phyloP scores from a whole-genome alignment of 2,797 vertebrate species.

The Pseudochromis fuscus region DNA sequence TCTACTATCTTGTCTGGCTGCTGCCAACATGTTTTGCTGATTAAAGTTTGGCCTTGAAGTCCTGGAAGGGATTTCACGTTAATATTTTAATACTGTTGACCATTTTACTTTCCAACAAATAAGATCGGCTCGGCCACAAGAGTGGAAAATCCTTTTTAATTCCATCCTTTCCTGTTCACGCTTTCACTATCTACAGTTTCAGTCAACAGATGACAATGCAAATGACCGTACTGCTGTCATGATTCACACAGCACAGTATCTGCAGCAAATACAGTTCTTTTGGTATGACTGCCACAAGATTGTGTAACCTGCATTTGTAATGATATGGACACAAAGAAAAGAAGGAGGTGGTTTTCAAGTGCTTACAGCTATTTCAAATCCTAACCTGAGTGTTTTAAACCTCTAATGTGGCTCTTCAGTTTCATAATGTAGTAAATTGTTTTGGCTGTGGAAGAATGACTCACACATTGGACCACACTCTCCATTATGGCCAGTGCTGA shows the following conservation, averaged over 20 bases:
- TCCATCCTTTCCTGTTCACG: slow-evolving; percentile 24
- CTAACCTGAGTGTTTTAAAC: slow-evolving; percentile 30
- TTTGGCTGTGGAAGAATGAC: slow-evolving; percentile 27
- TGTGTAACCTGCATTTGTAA: slow-evolving; percentile 5
- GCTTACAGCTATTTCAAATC: slow-evolving; percentile 27
- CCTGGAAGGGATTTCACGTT: slow-evolving; percentile 60
- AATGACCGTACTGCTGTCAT: slow-evolving; percentile 31
- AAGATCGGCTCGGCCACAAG: slow-evolving; percentile 57
- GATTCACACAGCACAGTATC: not conserved
- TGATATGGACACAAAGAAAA: slow-evolving; percentile 3
- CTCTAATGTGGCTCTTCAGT: slow-evolving; percentile 35
- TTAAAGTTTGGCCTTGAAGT: slow-evolving; percentile 68
- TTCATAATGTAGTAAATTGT: slow-evolving; percentile 48
- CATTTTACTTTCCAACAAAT: slow-evolving; percentile 58
- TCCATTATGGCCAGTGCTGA: slow-evolving; percentile 35
- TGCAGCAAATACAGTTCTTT: slow-evolving; percentile 8
- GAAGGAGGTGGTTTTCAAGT: slow-evolving; percentile 19
- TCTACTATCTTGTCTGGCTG: slow-evolving; percentile 44
- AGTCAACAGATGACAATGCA: slow-evolving; percentile 31
- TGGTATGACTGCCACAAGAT: slow-evolving; percentile 16
- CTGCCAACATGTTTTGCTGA: slow-evolving; percentile 65
- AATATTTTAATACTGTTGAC: slow-evolving; percentile 75
- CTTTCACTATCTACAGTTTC: slow-evolving; percentile 18
- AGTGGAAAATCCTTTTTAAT: slow-evolving; percentile 66
- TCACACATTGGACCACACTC: slow-evolving; percentile 9